Base-by-base conservation (phyloP, 1,140 invertebrate species). In the Euura lappo region DNA sequence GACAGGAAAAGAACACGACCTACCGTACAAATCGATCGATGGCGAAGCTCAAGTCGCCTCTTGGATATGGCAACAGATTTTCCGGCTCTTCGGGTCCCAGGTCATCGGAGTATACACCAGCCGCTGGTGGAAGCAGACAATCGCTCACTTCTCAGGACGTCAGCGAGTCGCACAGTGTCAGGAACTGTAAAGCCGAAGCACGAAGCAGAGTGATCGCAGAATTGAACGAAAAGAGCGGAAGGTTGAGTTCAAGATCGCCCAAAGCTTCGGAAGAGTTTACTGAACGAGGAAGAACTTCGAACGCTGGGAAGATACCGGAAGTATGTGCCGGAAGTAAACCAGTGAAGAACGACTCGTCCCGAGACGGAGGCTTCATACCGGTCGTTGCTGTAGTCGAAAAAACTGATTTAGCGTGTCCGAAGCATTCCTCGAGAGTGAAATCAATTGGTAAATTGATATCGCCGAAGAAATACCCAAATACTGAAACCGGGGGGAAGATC, bases 11-110 rank as follows among this genome's bases (percentile, higher is more conserved):
- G 47, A 10, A 13, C 44, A 42, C 65, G 13, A 60, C 60, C 4
- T 73, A 78, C 79, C 78, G 0, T 74, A 51, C 47, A n/a, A 51
- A 60, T 60, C 51, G 70, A 44, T 82, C 81, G 2, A 78, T 68
- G 46, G 75, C 79, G 11, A 81, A 76, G 73, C 46, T 81, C 28
- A 75, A 60, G 66, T 43, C 68, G 10, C 69, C 68, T 74, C 6
- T 66, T 51, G 10, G 75, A 81, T 65, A 11, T 6, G 51, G 46
- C 4, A 65, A 42, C 65, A 68, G 13, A 10, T 11, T 68, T 8
- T 72, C 64, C 13, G 43, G 28, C 65, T 72, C 71, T 28, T 45
- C 64, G 6, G n/a, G 44, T 7, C 60, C 60, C 11, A 72, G n/a
- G 28, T 72, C 71, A 47, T 72, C 71, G 43, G 43, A 43, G 7